phyloP scores from a whole-genome alignment of 2,888 invertebrate species.

The Macrosiphum euphorbiae region DNA sequence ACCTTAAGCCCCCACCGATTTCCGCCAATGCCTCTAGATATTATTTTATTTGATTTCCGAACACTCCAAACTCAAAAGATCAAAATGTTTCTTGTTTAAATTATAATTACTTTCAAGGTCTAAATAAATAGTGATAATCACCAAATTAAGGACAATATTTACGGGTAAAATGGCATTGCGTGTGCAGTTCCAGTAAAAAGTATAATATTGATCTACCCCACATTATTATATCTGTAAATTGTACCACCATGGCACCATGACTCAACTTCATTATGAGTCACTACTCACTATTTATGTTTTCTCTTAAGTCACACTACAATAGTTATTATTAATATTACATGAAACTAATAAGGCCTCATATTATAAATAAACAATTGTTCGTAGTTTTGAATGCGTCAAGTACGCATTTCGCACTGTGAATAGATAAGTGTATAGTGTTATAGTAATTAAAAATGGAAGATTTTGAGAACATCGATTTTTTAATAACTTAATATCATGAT shows the following conservation, averaged over 20 bases:
- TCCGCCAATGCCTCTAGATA: background rate
- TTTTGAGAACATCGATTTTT: no score
- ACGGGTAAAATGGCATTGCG: background rate
- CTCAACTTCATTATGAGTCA: conserved; percentile 1
- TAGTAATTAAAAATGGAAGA: no score
- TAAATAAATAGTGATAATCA: background rate
- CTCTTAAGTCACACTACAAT: background rate
- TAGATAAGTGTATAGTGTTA: no score
- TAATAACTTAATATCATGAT: no score
- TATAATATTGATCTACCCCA: background rate
- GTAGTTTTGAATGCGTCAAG: no score
- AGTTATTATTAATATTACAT: background rate
- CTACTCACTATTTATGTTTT: background rate
- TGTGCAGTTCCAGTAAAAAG: background rate
- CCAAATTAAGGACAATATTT: background rate
- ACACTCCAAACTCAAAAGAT: no score
- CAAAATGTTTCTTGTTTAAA: background rate
- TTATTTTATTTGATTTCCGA: no score
- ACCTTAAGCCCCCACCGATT: no score
- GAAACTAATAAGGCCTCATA: no score
- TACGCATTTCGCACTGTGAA: no score
- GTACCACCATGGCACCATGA: background rate
- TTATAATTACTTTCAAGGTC: background rate
- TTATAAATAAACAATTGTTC: no score
- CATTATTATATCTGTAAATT: background rate